Evolutionary conservation across 2,888 invertebrate genomes (phyloP), one percentile per base, ranked within the genome.

Genomic region (Acrobasis consociella): DNA sequence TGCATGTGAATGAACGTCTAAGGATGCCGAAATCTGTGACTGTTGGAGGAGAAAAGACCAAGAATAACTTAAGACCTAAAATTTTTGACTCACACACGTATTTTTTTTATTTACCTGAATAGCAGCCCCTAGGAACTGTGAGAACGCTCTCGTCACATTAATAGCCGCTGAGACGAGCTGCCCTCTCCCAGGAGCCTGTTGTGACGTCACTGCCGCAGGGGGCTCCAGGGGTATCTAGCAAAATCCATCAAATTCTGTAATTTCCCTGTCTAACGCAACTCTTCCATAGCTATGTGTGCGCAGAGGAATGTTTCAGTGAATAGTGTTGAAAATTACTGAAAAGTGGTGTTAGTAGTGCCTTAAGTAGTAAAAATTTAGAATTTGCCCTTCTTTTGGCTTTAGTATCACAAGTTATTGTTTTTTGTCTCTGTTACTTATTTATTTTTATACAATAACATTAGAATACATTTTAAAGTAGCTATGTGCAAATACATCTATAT

Each of bases 141-240:
- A 95, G 81, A 96, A 96, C 1, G 96, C 95, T 82, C 95, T 94
- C 38, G 96, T 96, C 66, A 96, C 96, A 74, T 96, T 96, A 71
- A 96, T 95, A 64, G 96, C 96, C 16, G 96, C 95, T 62, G 94
- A 95, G 59, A 96, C 93, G 64, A 96, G 93, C 81, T 91, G 91
- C 49, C 91, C 91, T 60, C 91, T 74, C 1, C 90, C 91, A 1
- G 91, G 87, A 1, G 78, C 69, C 71, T 87, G 87, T 58, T 86
- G 83, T 52, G 87, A 71, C 49, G 85, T 76, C 65, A 88, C 89
- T 39, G 83, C 82, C 69, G 87, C 79, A 9, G 93, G 93, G 2
- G 93, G 93, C 74, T 93, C 92, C 86, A 93, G 74, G 3, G 93
- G 93, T 69, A 90, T 87, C 93, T 93, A 81, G 50, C 64, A 56